Evolutionary conservation across 1,140 invertebrate species (phyloP), one percentile per base, ranked within the genome.

Genomic region (Neodiprion lecontei): DNA sequence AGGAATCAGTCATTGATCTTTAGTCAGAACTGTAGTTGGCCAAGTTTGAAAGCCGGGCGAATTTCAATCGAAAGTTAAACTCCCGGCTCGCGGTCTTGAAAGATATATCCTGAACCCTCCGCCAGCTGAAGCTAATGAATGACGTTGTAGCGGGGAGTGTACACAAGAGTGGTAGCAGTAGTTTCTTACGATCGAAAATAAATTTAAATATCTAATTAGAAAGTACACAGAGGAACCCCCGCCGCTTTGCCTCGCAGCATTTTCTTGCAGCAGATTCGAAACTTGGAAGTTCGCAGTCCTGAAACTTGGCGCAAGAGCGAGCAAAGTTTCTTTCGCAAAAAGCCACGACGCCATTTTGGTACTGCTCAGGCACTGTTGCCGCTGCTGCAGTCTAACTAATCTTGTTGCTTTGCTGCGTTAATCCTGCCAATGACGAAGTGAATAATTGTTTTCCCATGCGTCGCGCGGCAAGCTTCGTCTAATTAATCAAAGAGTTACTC

Each of bases 161-260:
- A 40, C 2, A 40, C 28, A 5, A 40, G 28, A 40, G 28, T 40
- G 28, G 28, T 40, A 40, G 28, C 28, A 40, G 65, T 47, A 76
- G 75, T 78, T 80, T 82, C 78, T 81, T 79, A 77, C 78, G 73
- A 67, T 72, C 49, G 69, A 70, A 80, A 80, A 80, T 75, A 80
- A 86, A 81, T 85, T 85, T 82, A 79, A 83, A 86, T 86, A 83
- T 86, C 86, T 87, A 86, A 88, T 88, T 85, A 87, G 82, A 86
- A 87, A 86, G 80, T 73, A 12, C 9, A 17, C 65, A 17, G 17
- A 50, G 8, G 47, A 75, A 67, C 9, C 77, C 78, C 75, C 76
- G 53, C n/a, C 11, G 53, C 53, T 9, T 61, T 9, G 28, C 9
- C n/a, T 61, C 53, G 9, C 53, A 17, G 8, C 9, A 9, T 61